Percentiles rank a stretch among this genome's conserved stretches.
phyloP scores from a whole-genome alignment of 2,113 vertebrate genomes.

The Australoheros scitulus region DNA sequence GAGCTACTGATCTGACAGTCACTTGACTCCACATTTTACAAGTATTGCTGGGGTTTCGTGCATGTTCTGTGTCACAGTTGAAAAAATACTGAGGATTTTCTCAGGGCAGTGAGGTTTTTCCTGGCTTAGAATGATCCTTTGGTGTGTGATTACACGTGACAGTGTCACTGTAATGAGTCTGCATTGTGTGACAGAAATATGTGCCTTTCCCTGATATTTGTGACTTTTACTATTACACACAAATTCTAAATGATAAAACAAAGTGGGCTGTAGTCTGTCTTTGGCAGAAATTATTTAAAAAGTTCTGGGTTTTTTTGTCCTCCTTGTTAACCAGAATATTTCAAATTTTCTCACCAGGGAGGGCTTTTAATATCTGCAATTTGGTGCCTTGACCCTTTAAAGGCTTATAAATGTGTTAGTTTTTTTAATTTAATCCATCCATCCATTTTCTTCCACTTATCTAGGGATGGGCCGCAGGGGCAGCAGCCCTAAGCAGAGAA shows the following conservation, averaged over 20 bases:
- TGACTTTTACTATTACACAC: neutral
- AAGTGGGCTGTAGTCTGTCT: neutral
- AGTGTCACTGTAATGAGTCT: neutral
- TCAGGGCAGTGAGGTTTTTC: neutral
- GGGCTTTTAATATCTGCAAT: neutral
- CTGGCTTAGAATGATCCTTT: neutral
- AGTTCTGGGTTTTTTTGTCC: neutral
- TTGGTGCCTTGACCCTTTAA: neutral
- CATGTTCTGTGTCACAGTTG: neutral
- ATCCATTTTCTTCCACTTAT: too few relatives aligned
- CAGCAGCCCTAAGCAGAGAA: too few relatives aligned
- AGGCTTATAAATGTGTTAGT: neutral
- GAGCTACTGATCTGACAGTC: conserved; percentile 29
- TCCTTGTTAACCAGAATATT: neutral
- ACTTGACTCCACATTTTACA: conserved; percentile 23
- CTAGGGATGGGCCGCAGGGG: too few relatives aligned
- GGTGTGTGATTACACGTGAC: neutral
- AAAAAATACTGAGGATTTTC: neutral
- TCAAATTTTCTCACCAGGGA: neutral
- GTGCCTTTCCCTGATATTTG: neutral
- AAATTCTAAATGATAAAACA: neutral
- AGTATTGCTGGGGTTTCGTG: neutral
- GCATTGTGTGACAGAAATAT: neutral
- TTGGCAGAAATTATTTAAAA: neutral
- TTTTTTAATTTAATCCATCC: too few relatives aligned